Evolutionary conservation across 1,140 invertebrate genomes (phyloP), one percentile per base, ranked within the genome.

Genomic region (Eulimnadia texana): DNA sequence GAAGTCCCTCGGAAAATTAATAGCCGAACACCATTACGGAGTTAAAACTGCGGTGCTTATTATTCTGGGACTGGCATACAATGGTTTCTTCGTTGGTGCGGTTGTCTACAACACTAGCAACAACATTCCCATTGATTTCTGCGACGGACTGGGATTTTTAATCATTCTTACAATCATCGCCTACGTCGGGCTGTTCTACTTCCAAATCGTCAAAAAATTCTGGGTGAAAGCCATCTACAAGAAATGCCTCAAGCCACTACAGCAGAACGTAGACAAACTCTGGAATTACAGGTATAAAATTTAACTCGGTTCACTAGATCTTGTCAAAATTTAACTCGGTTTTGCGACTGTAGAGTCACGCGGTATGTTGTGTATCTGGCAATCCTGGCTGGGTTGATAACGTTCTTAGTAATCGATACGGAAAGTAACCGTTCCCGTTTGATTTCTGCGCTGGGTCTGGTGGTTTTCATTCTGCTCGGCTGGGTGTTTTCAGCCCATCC

Each of bases 121-220:
- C 47, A 51, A 64, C 20, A 50, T 62, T 16, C 25, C 64, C 1
- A 74, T 65, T 63, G 66, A 73, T 60, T 84, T 79, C 65, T 88
- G 86, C 66, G 64, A 80, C 58, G 87, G 87, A 1, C 83, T 86
- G 66, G 85, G 85, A 51, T 79, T 88, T 68, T 72, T 91, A 1
- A 70, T 88, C 10, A 76, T 89, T 11, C 66, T 90, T 0, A 72
- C 84, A 1, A 67, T 70, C 22, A 74, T 88, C 27, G 70, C 78
- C 22, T 84, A 86, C 65, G 73, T 80, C 61, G 74, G 76, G 19
- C 53, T 86, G 13, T 68, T 86, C 22, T 88, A 90, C 69, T 82
- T 78, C 64, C 65, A 76, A 19, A 64, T 86, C 3, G 69, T 86
- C 27, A 84, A 84, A 69, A 78, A 74, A 25, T 80, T 72, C 59